phyloP scores from a whole-genome alignment of 2,797 vertebrate genomes.

The Chloroceryle amazona region DNA sequence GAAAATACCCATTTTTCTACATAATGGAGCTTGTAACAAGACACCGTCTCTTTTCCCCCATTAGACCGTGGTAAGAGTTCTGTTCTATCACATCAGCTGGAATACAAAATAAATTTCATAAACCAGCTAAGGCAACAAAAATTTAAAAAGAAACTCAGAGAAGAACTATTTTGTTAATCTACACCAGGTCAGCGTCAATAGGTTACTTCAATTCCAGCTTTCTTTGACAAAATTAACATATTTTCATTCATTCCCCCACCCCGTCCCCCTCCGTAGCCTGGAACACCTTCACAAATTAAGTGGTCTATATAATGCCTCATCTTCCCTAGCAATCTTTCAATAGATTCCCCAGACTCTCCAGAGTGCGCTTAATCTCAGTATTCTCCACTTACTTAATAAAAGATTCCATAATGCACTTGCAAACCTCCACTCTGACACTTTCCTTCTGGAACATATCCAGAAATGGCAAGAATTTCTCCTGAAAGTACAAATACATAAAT shows the following conservation, averaged over 20 bases:
- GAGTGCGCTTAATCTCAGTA: not conserved
- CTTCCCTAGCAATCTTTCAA: not conserved
- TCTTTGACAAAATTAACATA: not conserved
- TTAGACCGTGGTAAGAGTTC: not conserved
- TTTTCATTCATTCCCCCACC: no score
- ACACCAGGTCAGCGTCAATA: not conserved
- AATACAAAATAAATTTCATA: not conserved
- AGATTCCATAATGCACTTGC: constrained; percentile 95
- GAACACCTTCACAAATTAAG: not conserved
- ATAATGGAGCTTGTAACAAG: not conserved
- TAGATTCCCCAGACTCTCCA: not conserved
- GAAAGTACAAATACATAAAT: not conserved
- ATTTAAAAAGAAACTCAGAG: not conserved
- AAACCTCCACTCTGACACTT: constrained; percentile 94
- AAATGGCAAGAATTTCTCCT: constrained; percentile 98
- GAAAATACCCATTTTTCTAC: not conserved
- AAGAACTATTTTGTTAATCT: not conserved
- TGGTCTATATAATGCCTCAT: not conserved
- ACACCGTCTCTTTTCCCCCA: not conserved
- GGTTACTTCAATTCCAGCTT: not conserved
- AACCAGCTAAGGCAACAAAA: not conserved
- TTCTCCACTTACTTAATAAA: constrained; percentile 91
- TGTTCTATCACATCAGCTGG: not conserved
- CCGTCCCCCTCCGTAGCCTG: not conserved
- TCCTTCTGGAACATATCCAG: constrained; percentile 99